Evolutionary conservation across 2,888 invertebrate species (phyloP).

Genomic region (Eilema griseolum): DNA sequence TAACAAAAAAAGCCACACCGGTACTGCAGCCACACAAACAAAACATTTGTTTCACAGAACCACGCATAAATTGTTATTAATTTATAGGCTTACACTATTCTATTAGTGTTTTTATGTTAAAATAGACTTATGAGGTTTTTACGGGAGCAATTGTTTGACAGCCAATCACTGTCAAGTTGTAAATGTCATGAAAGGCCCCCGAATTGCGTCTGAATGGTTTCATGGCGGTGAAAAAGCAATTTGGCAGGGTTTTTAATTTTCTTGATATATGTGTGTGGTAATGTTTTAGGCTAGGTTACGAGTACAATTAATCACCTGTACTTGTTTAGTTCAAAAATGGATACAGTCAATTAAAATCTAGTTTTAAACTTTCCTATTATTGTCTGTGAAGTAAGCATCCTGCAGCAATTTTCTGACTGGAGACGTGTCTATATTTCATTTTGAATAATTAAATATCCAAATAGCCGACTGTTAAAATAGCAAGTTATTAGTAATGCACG

Average conservation of each 20-base stretch:
- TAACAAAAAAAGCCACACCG: background rate
- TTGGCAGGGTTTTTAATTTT: conserved; percentile 8
- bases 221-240: conserved; percentile 43
- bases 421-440: too few relatives aligned
- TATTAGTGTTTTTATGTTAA: conserved; percentile 20
- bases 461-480: too few relatives aligned
- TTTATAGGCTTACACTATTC: conserved; percentile 25
- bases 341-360: too few relatives aligned
- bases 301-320: background rate
- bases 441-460: too few relatives aligned
- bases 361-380: too few relatives aligned
- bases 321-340: background rate
- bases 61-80: conserved; percentile 19
- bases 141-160: conserved; percentile 35
- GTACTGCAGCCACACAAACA: background rate
- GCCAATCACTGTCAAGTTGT: conserved; percentile 39
- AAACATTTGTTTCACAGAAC: conserved; percentile 5
- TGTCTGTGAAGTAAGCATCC: too few relatives aligned
- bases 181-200: conserved; percentile 36
- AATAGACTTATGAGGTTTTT: conserved; percentile 36
- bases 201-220: conserved; percentile 27
- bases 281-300: background rate
- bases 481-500: background rate
- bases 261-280: background rate
- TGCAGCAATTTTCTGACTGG: too few relatives aligned